Base-by-base conservation (phyloP, 2,113 vertebrate genomes). In the Riparia riparia region DNA sequence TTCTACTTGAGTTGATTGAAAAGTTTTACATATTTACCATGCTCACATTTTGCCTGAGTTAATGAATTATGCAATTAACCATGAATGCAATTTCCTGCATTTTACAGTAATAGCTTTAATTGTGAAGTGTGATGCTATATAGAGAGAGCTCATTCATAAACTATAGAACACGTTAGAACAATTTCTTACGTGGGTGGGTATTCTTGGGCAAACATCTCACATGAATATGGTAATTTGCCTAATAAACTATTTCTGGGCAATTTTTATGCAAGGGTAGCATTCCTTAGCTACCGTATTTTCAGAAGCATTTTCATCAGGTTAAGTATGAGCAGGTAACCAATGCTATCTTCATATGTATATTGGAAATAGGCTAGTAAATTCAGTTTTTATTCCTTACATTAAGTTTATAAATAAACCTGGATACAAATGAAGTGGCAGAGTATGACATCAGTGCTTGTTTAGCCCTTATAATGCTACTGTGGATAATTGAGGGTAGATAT, bases 31-130 rank as follows among this genome's bases (percentile, higher is more conserved):
- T 90, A 80, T 95, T 96, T 93, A 76, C 60, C 56, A 95, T 86
- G 83, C 34, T 63, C 60, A 63, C 61, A 58, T 26, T 84, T 93
- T 72, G 68, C 71, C 50, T 65, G 72, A 90, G 49, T 60, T 90
- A 92, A 95, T 82, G 86, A 66, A 93, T 88, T 94, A 70, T 86
- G 88, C 84, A 91, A 90, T 97, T 96, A 90, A 56, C 86, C 34
- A 32, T 84, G 42, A 95, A 77, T 61, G 63, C 26, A 93, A 93
- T 90, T 94, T 81, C 81, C 86, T 94, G 93, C 60, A 56, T 82
- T 77, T 96, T 84, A 70, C 68, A 90, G 80, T 78, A 96, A 93
- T 82, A 96, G 79, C 41, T 88, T 96, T 97, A 96, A 91, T 94
- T 93, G 53, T 92, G 41, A 85, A 85, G 60, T 66, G 58, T 14